Base-by-base conservation (phyloP, 37 sponge, comb jelly and placozoan genomes). In the Amphimedon queenslandica region DNA sequence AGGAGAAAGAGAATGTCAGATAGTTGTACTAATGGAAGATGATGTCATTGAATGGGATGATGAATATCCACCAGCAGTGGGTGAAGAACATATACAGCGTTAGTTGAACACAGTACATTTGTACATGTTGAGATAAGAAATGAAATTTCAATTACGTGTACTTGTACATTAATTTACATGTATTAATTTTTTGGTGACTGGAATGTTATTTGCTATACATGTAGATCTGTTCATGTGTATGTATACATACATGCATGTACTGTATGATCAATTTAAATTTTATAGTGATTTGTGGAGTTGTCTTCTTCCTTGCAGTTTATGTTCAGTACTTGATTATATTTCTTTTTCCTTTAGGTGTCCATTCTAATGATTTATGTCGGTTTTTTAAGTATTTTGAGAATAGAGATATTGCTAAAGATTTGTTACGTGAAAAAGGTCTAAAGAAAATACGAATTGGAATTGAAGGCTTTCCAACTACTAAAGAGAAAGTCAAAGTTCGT, bases 301-400 rank as follows among this genome's bases (percentile, higher is more conserved):
- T 31, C 5, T 20, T 40, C 4, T 65, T 21, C 66, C 28, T 42
- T 47, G 10, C 55, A 47, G 3, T 74, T 32, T 13, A 10, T 58
- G 63, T 60, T 30, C 2, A 10, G 56, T 29, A 21, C 4, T 51
- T 5, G 11, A 11, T 51, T 13, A 3, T 55, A 20, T 65, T 8
- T 40, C 51, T 30, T n/a, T n/a, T n/a, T 24, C 51, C 57, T 24
- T 38, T 58, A 88, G 92, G 90, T 37, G 85, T 94, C 13, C 56
- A 67, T 63, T 88, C 63, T 61, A 84, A 85, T 55, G 88, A 93
- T 34, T 56, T 97, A 58, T 73, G 42, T 66, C 69, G 92, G 24
- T 97, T 88, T 65, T 85, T 91, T 75, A 97, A 91, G 58, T 97
- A 94, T 63, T 80, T 94, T 58, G 98, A 97, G 51, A 97, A 97